phyloP scores from a whole-genome alignment of 2,797 vertebrate genomes.

The Intellagama lesueurii region DNA sequence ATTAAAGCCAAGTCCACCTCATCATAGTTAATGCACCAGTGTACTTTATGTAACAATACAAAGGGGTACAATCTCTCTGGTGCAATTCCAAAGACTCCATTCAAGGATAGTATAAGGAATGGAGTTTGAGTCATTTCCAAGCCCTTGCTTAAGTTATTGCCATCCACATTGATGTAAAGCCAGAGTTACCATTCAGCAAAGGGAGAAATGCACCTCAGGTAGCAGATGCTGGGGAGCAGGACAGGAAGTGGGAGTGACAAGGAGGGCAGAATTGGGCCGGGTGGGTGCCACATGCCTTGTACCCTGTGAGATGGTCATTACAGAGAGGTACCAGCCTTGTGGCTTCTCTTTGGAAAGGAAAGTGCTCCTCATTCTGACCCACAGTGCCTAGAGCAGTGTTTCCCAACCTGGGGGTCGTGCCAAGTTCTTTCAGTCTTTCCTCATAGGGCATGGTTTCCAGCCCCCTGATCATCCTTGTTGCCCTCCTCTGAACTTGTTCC shows the following conservation, averaged over 20 bases:
- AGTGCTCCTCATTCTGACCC: background rate
- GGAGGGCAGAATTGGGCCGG: too few relatives aligned
- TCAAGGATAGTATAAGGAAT: accelerated
- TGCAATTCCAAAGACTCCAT: background rate
- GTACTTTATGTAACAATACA: accelerated
- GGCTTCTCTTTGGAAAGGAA: background rate
- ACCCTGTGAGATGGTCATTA: background rate
- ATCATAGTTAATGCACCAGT: accelerated
- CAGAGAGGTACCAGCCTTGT: background rate
- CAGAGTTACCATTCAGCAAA: background rate
- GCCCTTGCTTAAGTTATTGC: background rate
- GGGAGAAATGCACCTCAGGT: background rate
- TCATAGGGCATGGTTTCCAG: too few relatives aligned
- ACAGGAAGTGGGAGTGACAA: background rate
- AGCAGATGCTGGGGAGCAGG: background rate
- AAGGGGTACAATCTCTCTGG: accelerated
- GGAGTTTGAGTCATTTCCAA: accelerated
- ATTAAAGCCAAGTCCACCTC: background rate
- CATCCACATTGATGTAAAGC: background rate
- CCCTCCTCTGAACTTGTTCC: too few relatives aligned
- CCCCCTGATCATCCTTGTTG: too few relatives aligned
- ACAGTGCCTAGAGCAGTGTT: background rate
- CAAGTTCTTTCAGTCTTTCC: too few relatives aligned
- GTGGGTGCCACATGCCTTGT: too few relatives aligned
- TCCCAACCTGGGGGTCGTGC: too few relatives aligned